Conservation (phyloP, 1,140 invertebrate species). For the Aphaenogaster rudis region DNA sequence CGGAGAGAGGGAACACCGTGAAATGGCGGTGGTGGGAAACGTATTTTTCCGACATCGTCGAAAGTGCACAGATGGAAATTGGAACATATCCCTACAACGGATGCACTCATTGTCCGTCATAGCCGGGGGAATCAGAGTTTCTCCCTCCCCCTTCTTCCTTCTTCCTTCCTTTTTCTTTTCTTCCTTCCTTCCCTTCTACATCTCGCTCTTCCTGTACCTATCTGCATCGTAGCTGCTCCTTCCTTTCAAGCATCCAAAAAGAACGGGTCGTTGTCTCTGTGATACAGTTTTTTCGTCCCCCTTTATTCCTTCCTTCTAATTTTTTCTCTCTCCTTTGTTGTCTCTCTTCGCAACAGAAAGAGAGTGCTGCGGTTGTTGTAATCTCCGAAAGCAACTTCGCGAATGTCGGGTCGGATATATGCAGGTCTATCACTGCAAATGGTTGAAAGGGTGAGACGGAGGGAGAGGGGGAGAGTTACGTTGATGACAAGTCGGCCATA, state of each 20-base stretch:
- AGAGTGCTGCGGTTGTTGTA: conserved; percentile 17
- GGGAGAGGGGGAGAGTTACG: too few relatives aligned
- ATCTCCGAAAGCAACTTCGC: conserved; percentile 35
- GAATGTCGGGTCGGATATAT: conserved; percentile 30
- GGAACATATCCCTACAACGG: conserved; percentile 60
- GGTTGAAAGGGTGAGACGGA: not conserved
- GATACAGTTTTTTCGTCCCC: conserved; percentile 10
- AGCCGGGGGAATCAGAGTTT: conserved; percentile 49
- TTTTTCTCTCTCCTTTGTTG: conserved; percentile 5
- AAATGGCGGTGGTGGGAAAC: not conserved
- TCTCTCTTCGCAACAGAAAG: not conserved
- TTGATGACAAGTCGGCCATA: conserved; percentile 19
- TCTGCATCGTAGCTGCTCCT: not conserved
- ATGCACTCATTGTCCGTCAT: conserved; percentile 68
- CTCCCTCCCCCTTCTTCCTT: too few relatives aligned
- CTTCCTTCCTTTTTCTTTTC: not conserved
- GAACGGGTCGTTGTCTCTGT: not conserved
- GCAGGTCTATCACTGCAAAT: conserved; percentile 52
- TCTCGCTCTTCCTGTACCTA: not conserved
- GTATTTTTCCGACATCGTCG: conserved; percentile 13
- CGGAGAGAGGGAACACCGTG: not conserved
- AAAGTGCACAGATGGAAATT: conserved; percentile 47
- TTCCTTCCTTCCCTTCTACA: not conserved
- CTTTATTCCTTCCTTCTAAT: not conserved
- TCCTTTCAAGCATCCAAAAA: conserved; percentile 2